Base-by-base conservation (phyloP, 2,888 invertebrate genomes). In the Erebia aethiops region DNA sequence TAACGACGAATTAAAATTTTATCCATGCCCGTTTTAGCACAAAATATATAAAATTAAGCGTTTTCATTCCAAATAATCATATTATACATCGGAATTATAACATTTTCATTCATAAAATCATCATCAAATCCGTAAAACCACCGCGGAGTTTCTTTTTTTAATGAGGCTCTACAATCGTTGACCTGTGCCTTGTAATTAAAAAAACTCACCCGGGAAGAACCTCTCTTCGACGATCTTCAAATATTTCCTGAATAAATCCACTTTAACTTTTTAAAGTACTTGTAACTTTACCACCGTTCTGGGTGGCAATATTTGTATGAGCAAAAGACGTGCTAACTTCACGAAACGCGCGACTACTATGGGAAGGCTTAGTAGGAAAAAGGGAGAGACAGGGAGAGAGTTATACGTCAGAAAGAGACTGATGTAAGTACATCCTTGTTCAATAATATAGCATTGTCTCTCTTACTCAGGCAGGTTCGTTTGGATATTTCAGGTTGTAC, bases 201-300 rank as follows among this genome's bases (percentile, higher is more conserved):
- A 60, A 60, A 70, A 69, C 78, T 79, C 64, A 80, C 79, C 79
- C 71, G 80, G 80, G 75, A 79, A 79, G 75, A 79, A 76, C 72
- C 75, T 72, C 74, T 79, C 79, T 76, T 79, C 79, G 69, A 79
- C 79, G 63, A 79, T 78, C 74, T 77, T 78, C 67, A 79, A 68
- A 63, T 79, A 79, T 79, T 79, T 79, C 78, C 79, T 79, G 74
- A 79, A 67, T 75, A 79, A 78, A 79, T 79, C 79, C 79, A 79
- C 79, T 75, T 78, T 79, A 77, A 78, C 78, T 78, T 74, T 77
- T 79, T 75, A 71, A 71, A 70, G 76, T 75, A 76, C 78, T 74
- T 73, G 70, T 58, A 71, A 63, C 62, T 74, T 73, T 64, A 74
- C 78, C 78, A 75, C 76, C 77, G 76, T 49, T 70, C 26, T 49